Evolutionary conservation across 92 coral and sea anemone species (phyloP).

Genomic region (Isaurus tuberculatus): DNA sequence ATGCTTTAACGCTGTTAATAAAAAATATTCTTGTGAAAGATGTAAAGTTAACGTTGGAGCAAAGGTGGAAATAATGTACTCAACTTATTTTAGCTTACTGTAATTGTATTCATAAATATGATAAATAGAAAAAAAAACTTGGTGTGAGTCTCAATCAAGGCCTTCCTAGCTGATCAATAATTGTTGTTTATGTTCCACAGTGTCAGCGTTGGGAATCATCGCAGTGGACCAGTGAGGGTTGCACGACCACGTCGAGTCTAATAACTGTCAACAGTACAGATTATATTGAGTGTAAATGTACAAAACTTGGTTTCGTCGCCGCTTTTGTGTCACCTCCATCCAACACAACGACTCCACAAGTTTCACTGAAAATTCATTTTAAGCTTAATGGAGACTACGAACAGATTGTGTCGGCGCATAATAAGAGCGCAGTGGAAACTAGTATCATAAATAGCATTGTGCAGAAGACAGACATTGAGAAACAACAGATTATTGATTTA

Average conservation of each 20-base stretch:
- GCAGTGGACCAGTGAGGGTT: constrained; percentile 7
- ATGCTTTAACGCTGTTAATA: too few relatives aligned
- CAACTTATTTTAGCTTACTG: too few relatives aligned
- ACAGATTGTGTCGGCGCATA: neutral
- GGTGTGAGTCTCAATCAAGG: too few relatives aligned
- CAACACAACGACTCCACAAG: neutral
- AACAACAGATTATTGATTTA: constrained; percentile 8
- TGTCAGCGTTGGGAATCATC: constrained; percentile 33
- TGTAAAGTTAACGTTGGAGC: too few relatives aligned
- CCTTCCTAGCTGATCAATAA: too few relatives aligned
- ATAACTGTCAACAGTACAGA: constrained; percentile 18
- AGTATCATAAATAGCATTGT: neutral
- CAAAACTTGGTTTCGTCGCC: constrained; percentile 23
- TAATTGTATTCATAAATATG: too few relatives aligned
- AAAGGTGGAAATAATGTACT: too few relatives aligned
- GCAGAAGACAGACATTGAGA: neutral
- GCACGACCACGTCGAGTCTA: constrained; percentile 24
- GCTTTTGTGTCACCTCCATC: constrained; percentile 17
- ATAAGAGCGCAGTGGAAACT: neutral
- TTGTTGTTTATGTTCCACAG: neutral
- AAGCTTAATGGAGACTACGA: constrained; percentile 5
- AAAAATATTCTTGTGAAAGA: too few relatives aligned
- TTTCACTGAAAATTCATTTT: neutral
- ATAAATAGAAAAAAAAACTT: too few relatives aligned
- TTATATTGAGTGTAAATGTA: constrained; percentile 37